These are phyloP conservation scores for Panopea generosa DNA, from an alignment of 2,888 invertebrate species.

Conservation along the genomic window DNA sequence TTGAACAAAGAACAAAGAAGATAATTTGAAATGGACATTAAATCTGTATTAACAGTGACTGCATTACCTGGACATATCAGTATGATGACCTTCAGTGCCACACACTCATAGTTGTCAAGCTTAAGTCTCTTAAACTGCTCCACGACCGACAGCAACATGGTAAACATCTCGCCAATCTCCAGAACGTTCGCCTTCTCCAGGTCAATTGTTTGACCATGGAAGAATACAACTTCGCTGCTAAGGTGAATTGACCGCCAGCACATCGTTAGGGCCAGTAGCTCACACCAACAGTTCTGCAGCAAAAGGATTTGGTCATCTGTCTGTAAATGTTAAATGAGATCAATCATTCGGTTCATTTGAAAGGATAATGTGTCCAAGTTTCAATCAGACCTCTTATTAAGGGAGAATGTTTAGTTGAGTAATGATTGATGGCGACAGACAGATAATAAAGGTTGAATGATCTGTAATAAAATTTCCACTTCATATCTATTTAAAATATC, in stretches of 20 bases:
- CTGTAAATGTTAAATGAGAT: constrained; percentile 86
- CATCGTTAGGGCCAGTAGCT: constrained; percentile 82
- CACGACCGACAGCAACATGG: constrained; percentile 97
- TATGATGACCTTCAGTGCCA: constrained; percentile 97
- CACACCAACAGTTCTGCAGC: constrained; percentile 98
- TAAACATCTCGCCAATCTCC: constrained; percentile 92
- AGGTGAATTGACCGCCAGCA: constrained; percentile 95
- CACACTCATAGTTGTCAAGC: constrained; percentile 98
- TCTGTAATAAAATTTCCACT: no score
- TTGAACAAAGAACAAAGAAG: no score
- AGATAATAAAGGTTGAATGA: no score
- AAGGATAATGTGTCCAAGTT: no score
- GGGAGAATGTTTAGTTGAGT: no score
- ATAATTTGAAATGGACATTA: no score
- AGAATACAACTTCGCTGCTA: constrained; percentile 87
- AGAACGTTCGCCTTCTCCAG: constrained; percentile 87
- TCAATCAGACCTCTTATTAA: no score
- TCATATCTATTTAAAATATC: no score
- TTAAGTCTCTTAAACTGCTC: constrained; percentile 95
- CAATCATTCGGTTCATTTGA: no score
- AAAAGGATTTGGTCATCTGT: constrained; percentile 99
- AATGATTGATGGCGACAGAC: no score
- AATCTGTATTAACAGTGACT: no score
- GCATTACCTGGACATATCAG: constrained; percentile 95
- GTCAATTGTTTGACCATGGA: constrained; percentile 85